These are phyloP conservation scores for Parnassius apollo DNA, from an alignment of 2,888 invertebrate species.

Conservation along the genomic window DNA sequence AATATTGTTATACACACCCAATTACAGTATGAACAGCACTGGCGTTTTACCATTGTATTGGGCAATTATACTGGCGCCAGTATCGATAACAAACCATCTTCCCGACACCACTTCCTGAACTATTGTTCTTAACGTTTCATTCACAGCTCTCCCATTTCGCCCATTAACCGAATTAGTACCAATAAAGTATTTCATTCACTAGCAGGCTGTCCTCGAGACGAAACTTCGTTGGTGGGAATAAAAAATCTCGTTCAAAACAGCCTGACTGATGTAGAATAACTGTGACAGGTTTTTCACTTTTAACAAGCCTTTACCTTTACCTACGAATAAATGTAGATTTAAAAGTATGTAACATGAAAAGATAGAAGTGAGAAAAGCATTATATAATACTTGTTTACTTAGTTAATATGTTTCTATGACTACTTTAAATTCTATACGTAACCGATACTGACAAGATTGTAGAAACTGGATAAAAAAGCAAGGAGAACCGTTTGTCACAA, in stretches of 20 bases:
- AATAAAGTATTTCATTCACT: conserved; percentile 62
- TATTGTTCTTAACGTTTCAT: conserved; percentile 56
- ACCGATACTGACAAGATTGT: no score
- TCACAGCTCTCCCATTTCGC: conserved; percentile 45
- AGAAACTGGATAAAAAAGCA: no score
- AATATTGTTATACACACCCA: no score
- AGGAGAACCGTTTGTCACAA: no score
- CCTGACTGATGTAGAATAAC: not conserved
- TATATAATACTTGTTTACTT: no score
- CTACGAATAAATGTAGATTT: no score
- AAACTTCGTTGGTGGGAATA: conserved; percentile 25
- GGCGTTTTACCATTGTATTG: conserved; percentile 26
- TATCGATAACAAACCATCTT: conserved; percentile 28
- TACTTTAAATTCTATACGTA: no score
- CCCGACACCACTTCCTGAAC: conserved; percentile 23
- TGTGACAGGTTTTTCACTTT: not conserved
- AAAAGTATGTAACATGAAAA: no score
- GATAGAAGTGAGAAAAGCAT: no score
- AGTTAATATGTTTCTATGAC: no score
- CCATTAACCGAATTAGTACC: conserved; percentile 56
- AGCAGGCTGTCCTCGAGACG: conserved; percentile 8
- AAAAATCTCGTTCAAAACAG: conserved; percentile 3
- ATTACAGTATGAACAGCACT: not conserved
- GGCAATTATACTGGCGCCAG: conserved; percentile 52
- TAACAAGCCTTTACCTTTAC: no score